Evolutionary conservation across 2,888 invertebrate genomes (phyloP).

Genomic region (Gastracanthus pulcherrimus): DNA sequence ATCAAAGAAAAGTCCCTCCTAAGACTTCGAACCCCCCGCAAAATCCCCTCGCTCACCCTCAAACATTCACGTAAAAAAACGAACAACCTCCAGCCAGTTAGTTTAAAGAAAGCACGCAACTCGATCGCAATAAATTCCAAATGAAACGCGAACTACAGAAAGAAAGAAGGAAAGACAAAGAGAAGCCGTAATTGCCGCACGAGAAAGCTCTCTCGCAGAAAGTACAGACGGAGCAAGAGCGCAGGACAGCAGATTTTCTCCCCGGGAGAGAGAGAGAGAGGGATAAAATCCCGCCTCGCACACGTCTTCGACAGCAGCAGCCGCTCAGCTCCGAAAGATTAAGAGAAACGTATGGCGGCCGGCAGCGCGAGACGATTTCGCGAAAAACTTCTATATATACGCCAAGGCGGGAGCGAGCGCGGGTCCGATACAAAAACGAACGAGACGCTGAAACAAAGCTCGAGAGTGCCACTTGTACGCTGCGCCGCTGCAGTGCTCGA

Average conservation of each 20-base stretch:
- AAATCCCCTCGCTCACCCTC: neutral
- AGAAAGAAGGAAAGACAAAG: no score
- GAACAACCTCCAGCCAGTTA: neutral
- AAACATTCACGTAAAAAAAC: neutral
- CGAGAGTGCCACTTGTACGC: neutral
- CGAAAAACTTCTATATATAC: neutral
- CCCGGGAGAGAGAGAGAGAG: neutral
- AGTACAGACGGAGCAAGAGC: neutral
- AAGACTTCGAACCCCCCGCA: neutral
- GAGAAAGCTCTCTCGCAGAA: no score
- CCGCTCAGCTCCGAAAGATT: neutral
- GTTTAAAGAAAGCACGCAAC: conserved; percentile 1
- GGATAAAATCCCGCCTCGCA: neutral
- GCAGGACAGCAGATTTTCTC: no score
- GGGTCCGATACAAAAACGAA: conserved; percentile 9
- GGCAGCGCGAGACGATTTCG: no score
- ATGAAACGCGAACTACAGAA: neutral
- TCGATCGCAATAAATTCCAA: conserved; percentile 17
- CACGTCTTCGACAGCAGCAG: no score
- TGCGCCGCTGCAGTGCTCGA: no score
- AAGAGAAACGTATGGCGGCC: conserved; percentile 21
- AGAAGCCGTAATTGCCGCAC: neutral
- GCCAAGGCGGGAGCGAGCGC: neutral
- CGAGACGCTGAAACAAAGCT: neutral
- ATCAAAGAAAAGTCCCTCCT: neutral